Evolutionary conservation across 2,888 invertebrate genomes (phyloP), one percentile per base, ranked within the genome.

Genomic region (Notodromas monacha): DNA sequence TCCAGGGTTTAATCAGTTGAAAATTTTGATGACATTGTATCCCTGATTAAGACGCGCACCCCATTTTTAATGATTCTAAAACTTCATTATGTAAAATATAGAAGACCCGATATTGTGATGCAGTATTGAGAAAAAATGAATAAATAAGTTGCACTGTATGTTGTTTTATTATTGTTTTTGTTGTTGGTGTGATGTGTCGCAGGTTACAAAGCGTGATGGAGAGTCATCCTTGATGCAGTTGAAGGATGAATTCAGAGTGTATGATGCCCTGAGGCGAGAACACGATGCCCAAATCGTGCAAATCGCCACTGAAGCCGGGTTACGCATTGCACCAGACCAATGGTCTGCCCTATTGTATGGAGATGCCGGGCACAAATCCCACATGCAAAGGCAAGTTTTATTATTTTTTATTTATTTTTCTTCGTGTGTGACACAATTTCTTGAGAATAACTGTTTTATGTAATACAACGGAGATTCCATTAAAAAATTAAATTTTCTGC

Each of bases 261-360:
- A 92, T 47, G 86, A 92, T 41, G 65, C 76, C 1, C 48, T 96
- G 31, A 56, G 92, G 4, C 58, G 84, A 2, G 92, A 96, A 44
- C 92, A 96, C 46, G 92, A 96, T 51, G 74, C 86, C 6, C 92
- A 96, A 50, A 86, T 96, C 39, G 89, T 96, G 3, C 81, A 86
- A 52, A 92, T 96, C 36, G 92, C 92, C 1, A 74, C 79, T 0
- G 92, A 96, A 50, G 81, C 89, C 2, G 92, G 92, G 1, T 55
- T 96, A 14, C 57, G 89, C 34, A 92, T 96, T 36, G 81, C 86
- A 0, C 89, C 92, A 0, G 92, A 96, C 47, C 89, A 92, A 46
- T 96, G 92, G 92, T 84, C 84, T 2, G 74, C 86, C 0, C 51
- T 96, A 29, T 53, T 96, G 1, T 96, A 92, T 45, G 92, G 92